Percentiles rank a stretch among this genome's conserved stretches.
phyloP scores from a whole-genome alignment of 2,797 vertebrate species.

The Staurois parvus region DNA sequence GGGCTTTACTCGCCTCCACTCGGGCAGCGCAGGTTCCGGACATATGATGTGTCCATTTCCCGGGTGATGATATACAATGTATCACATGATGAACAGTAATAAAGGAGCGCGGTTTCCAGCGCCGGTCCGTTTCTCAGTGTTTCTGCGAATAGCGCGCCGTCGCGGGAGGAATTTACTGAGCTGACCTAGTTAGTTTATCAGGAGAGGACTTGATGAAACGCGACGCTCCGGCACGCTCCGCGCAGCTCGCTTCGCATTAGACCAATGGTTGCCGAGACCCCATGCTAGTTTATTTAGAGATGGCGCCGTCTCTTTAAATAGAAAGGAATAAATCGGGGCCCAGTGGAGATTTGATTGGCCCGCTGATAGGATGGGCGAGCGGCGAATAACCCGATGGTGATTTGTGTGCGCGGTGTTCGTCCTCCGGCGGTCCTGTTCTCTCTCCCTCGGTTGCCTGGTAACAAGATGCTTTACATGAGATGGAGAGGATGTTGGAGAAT shows the following conservation, averaged over 20 bases:
- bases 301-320: conserved; percentile 3
- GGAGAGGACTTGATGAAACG: background rate
- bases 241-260: background rate
- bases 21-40: no score
- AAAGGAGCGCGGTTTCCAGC: background rate
- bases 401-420: background rate
- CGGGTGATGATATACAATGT: no score
- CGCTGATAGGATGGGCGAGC: background rate
- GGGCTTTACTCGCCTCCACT: no score
- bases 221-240: background rate
- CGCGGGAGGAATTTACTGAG: background rate
- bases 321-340: conserved; percentile 1
- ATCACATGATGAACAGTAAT: no score
- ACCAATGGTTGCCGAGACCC: background rate
- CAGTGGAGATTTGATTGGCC: conserved; percentile 15
- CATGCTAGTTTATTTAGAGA: background rate
- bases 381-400: conserved; percentile 1
- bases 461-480: conserved; percentile 37
- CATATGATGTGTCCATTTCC: no score
- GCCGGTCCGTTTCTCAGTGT: background rate
- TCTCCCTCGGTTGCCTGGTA: conserved; percentile 22
- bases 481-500: conserved; percentile 3
- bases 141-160: no score
- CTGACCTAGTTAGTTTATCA: conserved; percentile 21
- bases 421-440: background rate